Evolutionary conservation across 2,113 vertebrate species (phyloP).

Genomic region (Cisticola juncidis): DNA sequence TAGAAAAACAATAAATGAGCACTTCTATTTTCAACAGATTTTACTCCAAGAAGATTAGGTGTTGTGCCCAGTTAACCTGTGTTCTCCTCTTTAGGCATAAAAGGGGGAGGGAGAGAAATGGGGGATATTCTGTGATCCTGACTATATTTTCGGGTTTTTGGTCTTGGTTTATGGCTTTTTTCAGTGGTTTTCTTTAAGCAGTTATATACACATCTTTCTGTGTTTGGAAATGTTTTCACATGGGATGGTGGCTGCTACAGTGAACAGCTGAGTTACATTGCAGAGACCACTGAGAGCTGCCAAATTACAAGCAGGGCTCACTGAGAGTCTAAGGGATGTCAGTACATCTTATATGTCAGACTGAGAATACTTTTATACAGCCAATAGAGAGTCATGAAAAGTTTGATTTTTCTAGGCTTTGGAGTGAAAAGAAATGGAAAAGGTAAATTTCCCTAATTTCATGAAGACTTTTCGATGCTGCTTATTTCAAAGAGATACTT

Average conservation of each 20-base stretch:
- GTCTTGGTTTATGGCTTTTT: background rate
- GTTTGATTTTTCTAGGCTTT: background rate
- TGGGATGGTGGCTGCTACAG: background rate
- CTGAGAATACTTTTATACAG: background rate
- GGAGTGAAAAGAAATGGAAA: background rate
- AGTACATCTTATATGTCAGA: background rate
- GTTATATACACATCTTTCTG: background rate
- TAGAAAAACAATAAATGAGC: background rate
- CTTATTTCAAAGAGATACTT: background rate
- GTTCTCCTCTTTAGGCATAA: background rate
- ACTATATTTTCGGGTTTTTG: background rate
- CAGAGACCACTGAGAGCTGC: background rate
- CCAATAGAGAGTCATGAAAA: background rate
- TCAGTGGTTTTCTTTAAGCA: background rate
- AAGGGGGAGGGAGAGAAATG: background rate
- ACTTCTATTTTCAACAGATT: background rate
- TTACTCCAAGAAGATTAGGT: background rate
- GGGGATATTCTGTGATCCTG: background rate
- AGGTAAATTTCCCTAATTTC: background rate
- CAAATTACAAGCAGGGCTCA: background rate
- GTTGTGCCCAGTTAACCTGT: background rate
- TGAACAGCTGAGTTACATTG: background rate
- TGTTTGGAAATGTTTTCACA: background rate
- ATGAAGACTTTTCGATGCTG: background rate
- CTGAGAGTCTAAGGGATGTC: background rate